Evolutionary conservation across 2,797 vertebrate genomes (phyloP).

Genomic region (Linurgus olivaceus): DNA sequence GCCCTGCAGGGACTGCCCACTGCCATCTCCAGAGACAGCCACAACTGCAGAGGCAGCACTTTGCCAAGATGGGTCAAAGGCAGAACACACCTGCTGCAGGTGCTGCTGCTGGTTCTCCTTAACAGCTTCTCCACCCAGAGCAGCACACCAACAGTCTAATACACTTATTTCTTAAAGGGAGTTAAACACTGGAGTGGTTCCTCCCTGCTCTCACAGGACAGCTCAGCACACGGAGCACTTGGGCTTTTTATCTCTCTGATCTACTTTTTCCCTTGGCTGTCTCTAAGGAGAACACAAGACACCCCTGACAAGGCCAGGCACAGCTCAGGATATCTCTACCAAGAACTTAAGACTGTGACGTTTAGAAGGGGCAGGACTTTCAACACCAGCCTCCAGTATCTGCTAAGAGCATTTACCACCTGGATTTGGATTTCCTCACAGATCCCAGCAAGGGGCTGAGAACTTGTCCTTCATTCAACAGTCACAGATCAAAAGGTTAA

Average conservation of each 20-base stretch:
- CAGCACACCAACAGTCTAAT: not conserved
- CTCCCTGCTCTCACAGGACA: not conserved
- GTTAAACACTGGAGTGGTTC: not conserved
- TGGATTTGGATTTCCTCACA: not conserved
- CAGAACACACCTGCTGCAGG: not conserved
- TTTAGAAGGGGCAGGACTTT: not conserved
- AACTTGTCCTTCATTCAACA: not conserved
- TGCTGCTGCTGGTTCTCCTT: not conserved
- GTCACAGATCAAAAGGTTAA: not conserved
- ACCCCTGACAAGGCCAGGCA: not conserved
- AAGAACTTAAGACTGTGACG: not conserved
- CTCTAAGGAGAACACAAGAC: not conserved
- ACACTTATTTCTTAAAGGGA: not conserved
- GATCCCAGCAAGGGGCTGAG: not conserved
- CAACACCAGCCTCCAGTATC: not conserved
- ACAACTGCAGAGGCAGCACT: not conserved
- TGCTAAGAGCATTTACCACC: not conserved
- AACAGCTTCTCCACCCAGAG: not conserved
- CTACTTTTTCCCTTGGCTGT: not conserved
- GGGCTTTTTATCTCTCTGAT: not conserved
- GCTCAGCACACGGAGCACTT: not conserved
- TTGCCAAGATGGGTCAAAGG: not conserved
- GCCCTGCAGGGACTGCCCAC: not conserved
- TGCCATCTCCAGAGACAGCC: not conserved
- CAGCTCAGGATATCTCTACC: not conserved